A percentile compares a stretch with the other conserved stretches of the same genome.
These are phyloP conservation scores for Teleopsis dalmanni DNA, from an alignment of 1,140 invertebrate species.

Conservation along the genomic window DNA sequence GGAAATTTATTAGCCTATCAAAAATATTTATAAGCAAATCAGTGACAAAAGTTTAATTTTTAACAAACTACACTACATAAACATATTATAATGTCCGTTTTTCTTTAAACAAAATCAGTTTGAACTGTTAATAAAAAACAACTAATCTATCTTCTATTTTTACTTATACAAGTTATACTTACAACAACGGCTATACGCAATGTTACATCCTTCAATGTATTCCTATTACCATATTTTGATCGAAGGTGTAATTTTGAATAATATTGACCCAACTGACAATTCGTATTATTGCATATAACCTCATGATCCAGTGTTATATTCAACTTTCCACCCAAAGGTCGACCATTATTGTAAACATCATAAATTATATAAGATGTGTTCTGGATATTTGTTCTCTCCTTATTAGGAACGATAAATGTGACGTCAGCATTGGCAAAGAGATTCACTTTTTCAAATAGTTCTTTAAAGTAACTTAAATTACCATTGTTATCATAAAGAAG, in stretches of 20 bases:
- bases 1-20: conserved; percentile 4
- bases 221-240: conserved; percentile 11
- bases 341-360: conserved; percentile 18
- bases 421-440: conserved; percentile 11
- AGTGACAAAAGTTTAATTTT: neutral
- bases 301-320: conserved; percentile 14
- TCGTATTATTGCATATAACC: neutral
- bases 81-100: neutral
- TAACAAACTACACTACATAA: no score
- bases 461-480: conserved; percentile 2
- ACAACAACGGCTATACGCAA: conserved; percentile 13
- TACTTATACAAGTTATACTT: neutral
- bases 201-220: conserved; percentile 9
- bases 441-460: conserved; percentile 6
- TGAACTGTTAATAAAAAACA: neutral
- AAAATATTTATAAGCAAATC: neutral
- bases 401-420: conserved; percentile 13
- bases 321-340: conserved; percentile 11
- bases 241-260: conserved; percentile 5
- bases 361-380: conserved; percentile 1
- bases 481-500: conserved; percentile 9
- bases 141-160: neutral
- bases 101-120: neutral
- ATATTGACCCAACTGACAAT: conserved; percentile 4
- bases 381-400: neutral